Base-by-base conservation (phyloP, 30 jellyfish, hydroid and myxozoan genomes). In the Hydractinia echinata region DNA sequence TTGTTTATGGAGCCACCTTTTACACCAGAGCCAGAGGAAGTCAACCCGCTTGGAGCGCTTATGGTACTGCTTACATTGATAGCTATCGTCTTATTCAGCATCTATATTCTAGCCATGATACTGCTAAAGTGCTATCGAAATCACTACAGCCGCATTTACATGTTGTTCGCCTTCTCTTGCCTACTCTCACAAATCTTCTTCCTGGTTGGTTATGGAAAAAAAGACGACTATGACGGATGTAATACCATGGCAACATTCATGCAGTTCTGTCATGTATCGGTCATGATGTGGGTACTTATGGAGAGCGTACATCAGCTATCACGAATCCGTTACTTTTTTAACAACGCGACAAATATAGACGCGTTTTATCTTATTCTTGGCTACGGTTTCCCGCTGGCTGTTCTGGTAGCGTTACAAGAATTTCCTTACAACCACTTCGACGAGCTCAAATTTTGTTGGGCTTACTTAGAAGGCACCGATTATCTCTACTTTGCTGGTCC, bases 241-340 rank as follows among this genome's bases (percentile, higher is more conserved):
- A 83, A 95, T 19, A 61, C 83, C 13, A 64, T 82, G 79, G 72
- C 96, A 6, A 79, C 80, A n/a, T 21, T 80, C 53, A 86, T 91
- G 95, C 89, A 91, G 71, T 54, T 86, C 52, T 91, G 83, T 55
- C 96, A 86, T 81, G 89, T 91, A 10, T 53, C 95, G 13, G 95
- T 86, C 18, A 83, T 91, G 95, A 82, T 87, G 60, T 91, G 97
- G 97, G 64, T 84, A 67, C 86, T 81, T 90, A 21, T 86, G 53
- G 97, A 91, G 79, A 74, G 94, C 8, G 96, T 86, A 14, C 97
- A 91, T 79, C 97, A 86, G 67, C 55, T 91, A 81, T 91, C 97
- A 14, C 83, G 95, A 10, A 73, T 91, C 55, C 88, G 95, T 11
- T 79, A 91, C 76, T 91, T 91, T 79, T 91, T 91, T 91, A 86